Evolutionary conservation across 1,140 invertebrate genomes (phyloP), one percentile per base, ranked within the genome.

Genomic region (Heliconius himera): DNA sequence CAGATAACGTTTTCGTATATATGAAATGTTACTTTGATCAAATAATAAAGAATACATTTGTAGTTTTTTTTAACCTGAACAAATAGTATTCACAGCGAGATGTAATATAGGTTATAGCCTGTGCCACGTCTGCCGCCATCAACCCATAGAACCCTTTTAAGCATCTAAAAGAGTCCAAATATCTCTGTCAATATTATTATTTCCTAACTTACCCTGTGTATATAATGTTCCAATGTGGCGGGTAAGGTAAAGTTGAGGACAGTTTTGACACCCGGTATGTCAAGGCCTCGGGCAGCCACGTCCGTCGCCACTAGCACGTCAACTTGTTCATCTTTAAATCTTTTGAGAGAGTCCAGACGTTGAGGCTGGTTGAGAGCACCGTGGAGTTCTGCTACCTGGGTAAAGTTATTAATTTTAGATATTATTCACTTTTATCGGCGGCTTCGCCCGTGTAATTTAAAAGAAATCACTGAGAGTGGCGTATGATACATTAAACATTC

Each of bases 181-280:
- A 46, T 46, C 41, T 46, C 9, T 41, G 41, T 46, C 41, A 16
- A 46, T 16, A 46, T 46, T 16, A 13, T 4, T 46, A 46, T 46
- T 8, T 2, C 5, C 2, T 4, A 51, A 51, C 94, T 94, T 80
- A 96, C 97, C 91, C 96, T 95, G 88, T 99, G 99, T 90, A 99
- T 98, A 88, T 99, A 99, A 94, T 99, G 98, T 89, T 99, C 98
- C 13, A 99, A 93, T 0, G 98, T 98, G 26, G 97, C 97, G 3
- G 99, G 99, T 97, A 99, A 97, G 0, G 98, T 97, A 92, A 99
- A 99, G 94, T 99, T 99, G 60, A 99, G 98, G 5, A 99, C 99
- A 54, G 98, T 99, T 95, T 99, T 98, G 1, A 99, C 98, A 9
- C 98, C 98, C 71, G 97, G 96, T 85, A 99, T 99, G 94, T 99